phyloP scores from a whole-genome alignment of 2,797 vertebrate species.

The Oreonectes daqikongensis region DNA sequence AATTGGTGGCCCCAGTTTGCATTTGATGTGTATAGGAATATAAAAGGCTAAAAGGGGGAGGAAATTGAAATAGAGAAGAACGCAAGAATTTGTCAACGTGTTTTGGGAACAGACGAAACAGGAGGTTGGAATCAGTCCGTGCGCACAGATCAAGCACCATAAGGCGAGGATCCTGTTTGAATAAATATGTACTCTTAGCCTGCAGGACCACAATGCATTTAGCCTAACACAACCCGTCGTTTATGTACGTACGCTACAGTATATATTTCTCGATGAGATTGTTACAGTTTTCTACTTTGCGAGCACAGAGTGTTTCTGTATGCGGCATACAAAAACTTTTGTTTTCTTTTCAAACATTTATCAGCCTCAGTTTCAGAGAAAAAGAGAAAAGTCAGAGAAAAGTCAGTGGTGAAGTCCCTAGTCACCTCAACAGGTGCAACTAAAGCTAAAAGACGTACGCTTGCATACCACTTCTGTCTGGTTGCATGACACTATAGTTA shows the following conservation, averaged over 20 bases:
- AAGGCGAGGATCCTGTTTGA: constrained; percentile 41
- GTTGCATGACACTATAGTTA: no score
- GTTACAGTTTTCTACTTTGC: not conserved
- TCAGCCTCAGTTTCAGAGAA: not conserved
- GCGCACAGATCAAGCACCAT: constrained; percentile 7
- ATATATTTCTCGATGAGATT: not conserved
- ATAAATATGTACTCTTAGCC: constrained; percentile 51
- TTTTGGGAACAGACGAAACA: constrained; percentile 22
- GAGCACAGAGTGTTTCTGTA: not conserved
- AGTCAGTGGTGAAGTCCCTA: not conserved
- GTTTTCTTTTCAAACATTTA: constrained; percentile 41
- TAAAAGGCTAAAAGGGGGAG: constrained; percentile 19
- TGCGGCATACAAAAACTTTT: not conserved
- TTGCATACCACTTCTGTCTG: no score
- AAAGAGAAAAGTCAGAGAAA: no score
- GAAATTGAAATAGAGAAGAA: constrained; percentile 28
- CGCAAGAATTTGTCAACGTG: constrained; percentile 29
- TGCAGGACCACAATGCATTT: constrained; percentile 41
- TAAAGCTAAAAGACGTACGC: no score
- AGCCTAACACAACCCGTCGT: not conserved
- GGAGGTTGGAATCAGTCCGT: constrained; percentile 29
- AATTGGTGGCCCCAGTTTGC: constrained; percentile 52
- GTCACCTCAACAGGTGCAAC: constrained; percentile 3
- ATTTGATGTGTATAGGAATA: constrained; percentile 41
- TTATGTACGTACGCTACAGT: not conserved